Percentiles rank a stretch among this genome's conserved stretches.
These are phyloP conservation scores for Nettapus auritus DNA, from an alignment of 2,113 vertebrate genomes.

Conservation along the genomic window DNA sequence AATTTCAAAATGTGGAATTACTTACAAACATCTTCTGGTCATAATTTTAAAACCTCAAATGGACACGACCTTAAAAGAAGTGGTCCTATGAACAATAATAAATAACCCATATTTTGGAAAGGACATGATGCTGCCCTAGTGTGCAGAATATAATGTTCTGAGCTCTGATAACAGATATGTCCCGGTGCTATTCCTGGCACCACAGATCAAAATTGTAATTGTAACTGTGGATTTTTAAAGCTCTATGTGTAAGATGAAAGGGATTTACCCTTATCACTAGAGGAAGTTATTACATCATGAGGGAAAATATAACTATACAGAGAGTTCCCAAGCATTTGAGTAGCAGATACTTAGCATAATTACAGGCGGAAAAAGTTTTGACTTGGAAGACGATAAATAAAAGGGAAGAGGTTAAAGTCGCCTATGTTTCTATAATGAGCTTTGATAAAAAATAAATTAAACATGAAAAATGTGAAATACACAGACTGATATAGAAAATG, in stretches of 20 bases:
- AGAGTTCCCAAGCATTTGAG: slow-evolving; percentile 16
- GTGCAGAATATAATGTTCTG: slow-evolving; percentile 68
- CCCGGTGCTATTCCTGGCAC: slow-evolving; percentile 63
- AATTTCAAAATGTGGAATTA: slow-evolving; percentile 7
- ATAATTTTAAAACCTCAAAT: not conserved
- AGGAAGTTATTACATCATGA: slow-evolving; percentile 53
- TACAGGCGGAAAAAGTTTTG: not conserved
- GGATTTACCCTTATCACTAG: slow-evolving; percentile 20
- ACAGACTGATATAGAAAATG: not conserved
- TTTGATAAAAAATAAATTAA: not conserved
- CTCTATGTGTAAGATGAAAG: slow-evolving; percentile 48
- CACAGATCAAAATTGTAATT: slow-evolving; percentile 49
- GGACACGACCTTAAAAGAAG: slow-evolving; percentile 41
- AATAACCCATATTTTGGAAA: slow-evolving; percentile 53
- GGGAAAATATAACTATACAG: slow-evolving; percentile 35
- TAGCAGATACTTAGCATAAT: not conserved
- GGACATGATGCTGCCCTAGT: not conserved
- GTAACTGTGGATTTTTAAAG: slow-evolving; percentile 62
- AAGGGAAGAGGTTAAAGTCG: not conserved
- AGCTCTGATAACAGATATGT: slow-evolving; percentile 60
- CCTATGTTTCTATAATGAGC: not conserved
- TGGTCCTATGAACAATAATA: slow-evolving; percentile 48
- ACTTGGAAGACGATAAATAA: not conserved
- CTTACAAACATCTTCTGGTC: not conserved
- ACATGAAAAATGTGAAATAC: not conserved